Evolutionary conservation across 2,113 vertebrate species (phyloP).

Genomic region (Oryzias curvinotus): DNA sequence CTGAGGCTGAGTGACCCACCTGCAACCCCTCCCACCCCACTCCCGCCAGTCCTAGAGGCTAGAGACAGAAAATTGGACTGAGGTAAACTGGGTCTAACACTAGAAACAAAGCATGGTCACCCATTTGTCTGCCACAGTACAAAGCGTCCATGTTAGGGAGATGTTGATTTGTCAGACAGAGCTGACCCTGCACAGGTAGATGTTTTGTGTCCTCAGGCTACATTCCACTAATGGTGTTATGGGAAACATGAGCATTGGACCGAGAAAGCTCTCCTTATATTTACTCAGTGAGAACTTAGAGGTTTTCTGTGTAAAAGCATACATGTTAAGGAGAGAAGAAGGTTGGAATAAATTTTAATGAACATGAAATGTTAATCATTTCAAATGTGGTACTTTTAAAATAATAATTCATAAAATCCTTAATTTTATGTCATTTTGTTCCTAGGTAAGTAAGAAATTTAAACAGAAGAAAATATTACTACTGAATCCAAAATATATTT

Average conservation of each 20-base stretch:
- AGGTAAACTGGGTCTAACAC: conserved; percentile 42
- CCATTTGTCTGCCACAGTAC: conserved; percentile 33
- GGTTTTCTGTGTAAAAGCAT: conserved; percentile 8
- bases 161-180: conserved; percentile 34
- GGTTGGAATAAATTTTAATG: too few relatives aligned
- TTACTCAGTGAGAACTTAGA: conserved; percentile 23
- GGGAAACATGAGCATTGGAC: conserved; percentile 58
- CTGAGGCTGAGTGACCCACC: conserved; percentile 8
- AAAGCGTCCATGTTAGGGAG: conserved; percentile 28
- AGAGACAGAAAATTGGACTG: conserved; percentile 13
- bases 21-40: not conserved
- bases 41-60: conserved; percentile 13
- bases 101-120: conserved; percentile 44
- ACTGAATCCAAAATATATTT: too few relatives aligned
- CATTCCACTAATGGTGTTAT: conserved; percentile 53
- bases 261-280: conserved; percentile 63
- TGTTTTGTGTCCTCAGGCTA: conserved; percentile 14
- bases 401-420: too few relatives aligned
- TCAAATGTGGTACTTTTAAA: too few relatives aligned
- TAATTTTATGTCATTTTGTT: too few relatives aligned
- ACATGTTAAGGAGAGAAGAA: not conserved
- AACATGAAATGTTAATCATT: too few relatives aligned
- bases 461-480: too few relatives aligned
- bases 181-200: conserved; percentile 58
- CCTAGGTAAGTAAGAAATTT: too few relatives aligned